Conservation (phyloP, 2,797 vertebrate genomes). For the Pantherophis vulpinus region DNA sequence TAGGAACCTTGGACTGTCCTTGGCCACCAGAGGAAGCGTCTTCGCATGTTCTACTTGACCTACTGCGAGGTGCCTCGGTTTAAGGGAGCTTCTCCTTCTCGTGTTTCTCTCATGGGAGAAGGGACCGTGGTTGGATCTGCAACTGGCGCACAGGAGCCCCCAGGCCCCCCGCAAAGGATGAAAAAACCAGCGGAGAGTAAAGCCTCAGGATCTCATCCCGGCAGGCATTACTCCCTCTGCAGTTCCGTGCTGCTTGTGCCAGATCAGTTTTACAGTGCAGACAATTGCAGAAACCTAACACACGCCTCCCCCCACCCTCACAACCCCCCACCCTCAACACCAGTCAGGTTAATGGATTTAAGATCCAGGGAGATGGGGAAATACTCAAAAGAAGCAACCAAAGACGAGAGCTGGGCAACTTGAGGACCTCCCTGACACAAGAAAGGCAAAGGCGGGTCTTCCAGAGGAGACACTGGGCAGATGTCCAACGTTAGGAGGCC, state of each 20-base stretch:
- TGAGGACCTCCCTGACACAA: neutral
- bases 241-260: neutral
- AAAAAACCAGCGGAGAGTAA: neutral
- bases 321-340: too few relatives aligned
- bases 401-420: neutral
- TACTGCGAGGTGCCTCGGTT: neutral
- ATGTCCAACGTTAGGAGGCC: neutral
- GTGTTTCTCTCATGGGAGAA: neutral
- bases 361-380: neutral
- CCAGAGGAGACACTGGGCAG: neutral
- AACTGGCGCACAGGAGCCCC: neutral
- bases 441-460: neutral
- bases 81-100: neutral
- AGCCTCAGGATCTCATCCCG: neutral
- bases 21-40: too few relatives aligned
- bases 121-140: neutral
- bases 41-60: neutral
- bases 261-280: neutral
- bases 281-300: neutral
- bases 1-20: neutral
- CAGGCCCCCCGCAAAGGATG: neutral
- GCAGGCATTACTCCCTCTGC: neutral
- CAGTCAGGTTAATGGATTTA: neutral
- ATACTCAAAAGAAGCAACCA: neutral
- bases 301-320: neutral